phyloP scores from a whole-genome alignment of 1,140 invertebrate genomes.

The Atopsyche davidsoni region DNA sequence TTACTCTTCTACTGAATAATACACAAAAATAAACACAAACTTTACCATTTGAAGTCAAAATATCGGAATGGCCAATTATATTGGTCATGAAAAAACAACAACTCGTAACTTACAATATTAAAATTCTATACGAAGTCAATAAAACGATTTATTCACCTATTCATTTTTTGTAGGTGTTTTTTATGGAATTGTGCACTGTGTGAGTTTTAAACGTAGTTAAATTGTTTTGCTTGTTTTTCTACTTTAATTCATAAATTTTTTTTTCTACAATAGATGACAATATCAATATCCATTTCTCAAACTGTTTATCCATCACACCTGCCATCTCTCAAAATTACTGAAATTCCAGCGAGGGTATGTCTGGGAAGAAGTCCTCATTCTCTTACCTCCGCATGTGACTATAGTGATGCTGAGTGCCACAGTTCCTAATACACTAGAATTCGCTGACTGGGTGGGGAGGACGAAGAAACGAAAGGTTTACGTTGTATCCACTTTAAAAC shows the following conservation, averaged over 20 bases:
- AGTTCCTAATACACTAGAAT: conserved; percentile 93
- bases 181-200: too few species aligned
- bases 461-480: conserved; percentile 91
- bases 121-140: too few species aligned
- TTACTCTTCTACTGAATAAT: too few species aligned
- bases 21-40: too few species aligned
- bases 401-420: conserved; percentile 98
- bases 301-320: neutral
- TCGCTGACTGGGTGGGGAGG: conserved; percentile 95
- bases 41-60: too few species aligned
- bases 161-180: too few species aligned
- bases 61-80: too few species aligned
- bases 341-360: conserved; percentile 85
- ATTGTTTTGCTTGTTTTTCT: too few species aligned
- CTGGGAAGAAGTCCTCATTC: conserved; percentile 98
- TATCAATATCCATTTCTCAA: conserved; percentile 15
- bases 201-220: neutral
- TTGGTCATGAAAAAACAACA: too few species aligned
- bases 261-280: conserved; percentile 8
- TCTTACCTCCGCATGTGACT: conserved; percentile 88
- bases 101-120: too few species aligned
- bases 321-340: too few species aligned
- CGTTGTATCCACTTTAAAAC: conserved; percentile 88
- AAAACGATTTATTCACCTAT: too few species aligned
- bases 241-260: conserved; percentile 5